Percentiles rank a stretch among this genome's conserved stretches.
phyloP scores from a whole-genome alignment of 53 echinoderm and acorn worm genomes.

The Paelopatides confundens region DNA sequence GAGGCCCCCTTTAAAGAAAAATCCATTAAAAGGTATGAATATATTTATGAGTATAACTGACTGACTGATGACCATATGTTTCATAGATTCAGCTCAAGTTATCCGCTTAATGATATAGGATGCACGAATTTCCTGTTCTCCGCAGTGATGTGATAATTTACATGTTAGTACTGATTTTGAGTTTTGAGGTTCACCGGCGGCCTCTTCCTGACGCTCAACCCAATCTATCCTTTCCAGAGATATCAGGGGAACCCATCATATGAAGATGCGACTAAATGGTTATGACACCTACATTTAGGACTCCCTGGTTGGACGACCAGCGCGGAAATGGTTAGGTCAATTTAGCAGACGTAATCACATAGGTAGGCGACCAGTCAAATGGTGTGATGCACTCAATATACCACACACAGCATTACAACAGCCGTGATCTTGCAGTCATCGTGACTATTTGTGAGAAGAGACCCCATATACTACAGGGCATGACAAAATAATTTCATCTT shows the following conservation, averaged over 20 bases:
- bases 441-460: neutral
- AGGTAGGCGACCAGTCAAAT: neutral
- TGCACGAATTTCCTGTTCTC: constrained; percentile 20
- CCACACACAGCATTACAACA: too few species aligned
- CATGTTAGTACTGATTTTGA: neutral
- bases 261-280: constrained; percentile 12
- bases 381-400: too few species aligned
- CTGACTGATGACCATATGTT: neutral
- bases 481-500: neutral
- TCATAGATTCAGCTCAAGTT: neutral
- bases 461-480: neutral
- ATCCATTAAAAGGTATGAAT: neutral
- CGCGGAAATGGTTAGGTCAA: constrained; percentile 38
- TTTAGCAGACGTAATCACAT: constrained; percentile 6
- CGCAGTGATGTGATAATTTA: neutral
- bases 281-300: constrained; percentile 22
- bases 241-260: constrained; percentile 24
- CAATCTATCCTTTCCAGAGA: neutral
- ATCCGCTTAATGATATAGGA: neutral
- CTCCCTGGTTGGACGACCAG: constrained; percentile 37
- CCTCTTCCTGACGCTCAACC: constrained; percentile 12
- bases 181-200: neutral
- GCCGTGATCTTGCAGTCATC: too few species aligned
- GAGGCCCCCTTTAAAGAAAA: neutral
- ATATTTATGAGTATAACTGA: constrained; percentile 16